Conservation (phyloP, 2,888 invertebrate genomes). For the Chouioia cunea region DNA sequence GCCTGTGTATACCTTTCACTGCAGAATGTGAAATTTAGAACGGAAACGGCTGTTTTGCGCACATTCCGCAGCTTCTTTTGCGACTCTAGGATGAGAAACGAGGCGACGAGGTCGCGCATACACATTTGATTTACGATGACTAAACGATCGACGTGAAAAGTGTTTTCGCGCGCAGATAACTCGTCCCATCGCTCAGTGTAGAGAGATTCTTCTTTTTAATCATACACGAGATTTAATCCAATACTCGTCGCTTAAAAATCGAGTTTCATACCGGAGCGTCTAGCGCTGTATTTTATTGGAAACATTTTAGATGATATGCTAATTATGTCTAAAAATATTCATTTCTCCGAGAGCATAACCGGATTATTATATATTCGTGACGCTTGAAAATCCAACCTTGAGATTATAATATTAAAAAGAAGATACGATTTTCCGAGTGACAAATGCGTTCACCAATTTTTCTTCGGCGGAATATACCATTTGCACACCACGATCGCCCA, state of each 20-base stretch:
- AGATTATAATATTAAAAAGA: no score
- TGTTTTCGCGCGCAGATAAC: conserved; percentile 12
- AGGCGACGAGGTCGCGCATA: conserved; percentile 22
- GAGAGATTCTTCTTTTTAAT: neutral
- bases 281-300: no score
- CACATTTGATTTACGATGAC: neutral
- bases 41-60: conserved; percentile 47
- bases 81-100: conserved; percentile 15
- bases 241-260: neutral
- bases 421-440: no score
- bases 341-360: no score
- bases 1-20: conserved; percentile 45
- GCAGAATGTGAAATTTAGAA: conserved; percentile 49
- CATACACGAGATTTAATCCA: conserved; percentile 8
- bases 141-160: conserved; percentile 4
- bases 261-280: neutral
- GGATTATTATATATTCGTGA: no score
- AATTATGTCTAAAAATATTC: no score
- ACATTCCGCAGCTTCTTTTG: conserved; percentile 9
- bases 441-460: conserved; percentile 15
- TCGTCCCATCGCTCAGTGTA: neutral
- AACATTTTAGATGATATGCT: no score
- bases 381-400: no score
- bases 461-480: conserved; percentile 20
- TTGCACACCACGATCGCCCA: conserved; percentile 16